phyloP scores from a whole-genome alignment of 2,113 vertebrate genomes.

The Hippocampus guttulatus region DNA sequence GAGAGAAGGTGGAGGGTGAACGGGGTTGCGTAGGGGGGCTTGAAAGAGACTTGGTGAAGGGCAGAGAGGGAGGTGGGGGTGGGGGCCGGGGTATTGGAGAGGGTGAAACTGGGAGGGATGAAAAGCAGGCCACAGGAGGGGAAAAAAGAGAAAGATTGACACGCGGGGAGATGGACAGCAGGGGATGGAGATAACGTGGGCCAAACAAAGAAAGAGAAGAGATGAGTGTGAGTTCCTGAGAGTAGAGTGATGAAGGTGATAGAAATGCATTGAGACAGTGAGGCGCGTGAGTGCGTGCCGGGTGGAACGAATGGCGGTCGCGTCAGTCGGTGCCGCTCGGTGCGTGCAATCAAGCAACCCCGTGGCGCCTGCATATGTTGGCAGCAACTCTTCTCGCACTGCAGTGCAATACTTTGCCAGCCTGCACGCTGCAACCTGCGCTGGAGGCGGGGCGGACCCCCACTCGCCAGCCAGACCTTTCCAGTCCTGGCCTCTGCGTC shows the following conservation, averaged over 20 bases:
- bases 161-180: constrained; percentile 61
- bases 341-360: constrained; percentile 50
- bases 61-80: constrained; percentile 33
- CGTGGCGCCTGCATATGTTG: constrained; percentile 62
- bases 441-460: constrained; percentile 57
- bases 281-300: constrained; percentile 5
- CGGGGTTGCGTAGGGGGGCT: constrained; percentile 4
- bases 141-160: constrained; percentile 45
- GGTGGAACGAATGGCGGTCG: constrained; percentile 43
- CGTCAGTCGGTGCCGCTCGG: not conserved
- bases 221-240: constrained; percentile 41
- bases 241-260: constrained; percentile 28
- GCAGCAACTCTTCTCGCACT: constrained; percentile 44
- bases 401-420: constrained; percentile 58
- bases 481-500: constrained; percentile 59
- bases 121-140: constrained; percentile 59
- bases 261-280: constrained; percentile 32
- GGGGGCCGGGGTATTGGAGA: constrained; percentile 37
- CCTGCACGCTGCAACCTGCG: constrained; percentile 49
- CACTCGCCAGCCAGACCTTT: constrained; percentile 51
- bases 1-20: constrained; percentile 31
- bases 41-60: constrained; percentile 33
- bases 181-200: constrained; percentile 59
- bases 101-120: constrained; percentile 54
- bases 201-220: constrained; percentile 59